phyloP scores from a whole-genome alignment of 1,140 invertebrate genomes.

The Hermetia illucens region DNA sequence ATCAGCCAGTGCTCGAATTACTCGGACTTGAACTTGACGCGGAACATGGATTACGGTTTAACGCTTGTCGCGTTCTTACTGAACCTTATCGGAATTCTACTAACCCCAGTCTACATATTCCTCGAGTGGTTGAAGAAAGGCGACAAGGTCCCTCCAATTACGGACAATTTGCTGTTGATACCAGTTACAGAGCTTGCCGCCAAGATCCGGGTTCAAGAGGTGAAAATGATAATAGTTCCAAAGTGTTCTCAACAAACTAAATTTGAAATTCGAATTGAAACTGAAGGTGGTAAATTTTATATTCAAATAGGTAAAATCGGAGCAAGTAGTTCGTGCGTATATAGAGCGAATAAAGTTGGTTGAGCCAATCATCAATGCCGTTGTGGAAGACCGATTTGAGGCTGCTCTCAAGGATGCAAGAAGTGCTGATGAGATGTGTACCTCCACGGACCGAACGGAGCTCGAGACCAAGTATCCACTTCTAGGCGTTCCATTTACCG shows the following conservation, averaged over 20 bases:
- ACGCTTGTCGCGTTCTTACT: conserved; percentile 7
- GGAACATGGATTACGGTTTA: conserved; percentile 11
- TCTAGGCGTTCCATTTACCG: conserved; percentile 63
- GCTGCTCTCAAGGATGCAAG: conserved; percentile 53
- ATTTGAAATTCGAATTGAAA: background rate
- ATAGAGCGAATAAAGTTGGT: conserved; percentile 54
- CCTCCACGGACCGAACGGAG: conserved; percentile 32
- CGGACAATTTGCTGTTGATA: conserved; percentile 18
- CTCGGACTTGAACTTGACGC: no score
- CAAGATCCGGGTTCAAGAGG: conserved; percentile 33
- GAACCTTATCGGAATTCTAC: conserved; percentile 5
- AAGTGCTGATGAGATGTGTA: conserved; percentile 35
- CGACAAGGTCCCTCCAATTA: conserved; percentile 17
- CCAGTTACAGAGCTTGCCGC: conserved; percentile 26
- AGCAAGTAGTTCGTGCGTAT: conserved; percentile 46
- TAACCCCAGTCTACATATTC: conserved; percentile 13
- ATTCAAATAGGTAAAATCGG: conserved; percentile 38
- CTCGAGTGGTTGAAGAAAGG: conserved; percentile 11
- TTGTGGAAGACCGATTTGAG: conserved; percentile 54
- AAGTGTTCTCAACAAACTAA: background rate
- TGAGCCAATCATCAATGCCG: conserved; percentile 56
- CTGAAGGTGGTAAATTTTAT: background rate
- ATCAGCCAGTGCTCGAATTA: no score
- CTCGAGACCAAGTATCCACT: conserved; percentile 44
- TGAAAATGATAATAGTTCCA: conserved; percentile 9